Percentiles rank a stretch among this genome's conserved stretches.
phyloP scores from a whole-genome alignment of 2,113 vertebrate genomes.

The Panurus biarmicus region DNA sequence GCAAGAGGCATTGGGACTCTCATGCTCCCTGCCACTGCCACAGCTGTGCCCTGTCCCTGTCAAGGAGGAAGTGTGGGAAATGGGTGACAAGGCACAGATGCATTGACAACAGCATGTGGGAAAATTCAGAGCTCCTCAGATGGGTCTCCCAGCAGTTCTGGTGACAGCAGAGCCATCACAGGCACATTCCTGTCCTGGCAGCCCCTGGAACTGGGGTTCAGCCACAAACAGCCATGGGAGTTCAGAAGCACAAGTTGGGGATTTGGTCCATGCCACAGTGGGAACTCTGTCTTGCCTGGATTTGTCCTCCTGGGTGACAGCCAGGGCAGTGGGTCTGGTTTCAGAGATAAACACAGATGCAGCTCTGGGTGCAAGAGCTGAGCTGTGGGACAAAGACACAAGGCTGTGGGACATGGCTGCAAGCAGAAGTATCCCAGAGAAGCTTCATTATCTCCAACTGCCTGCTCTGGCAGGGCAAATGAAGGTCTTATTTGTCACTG shows the following conservation, averaged over 20 bases:
- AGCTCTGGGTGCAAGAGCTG: not conserved
- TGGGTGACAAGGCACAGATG: not conserved
- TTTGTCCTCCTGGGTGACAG: not conserved
- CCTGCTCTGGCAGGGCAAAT: not conserved
- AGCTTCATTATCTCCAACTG: not conserved
- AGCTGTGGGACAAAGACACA: not conserved
- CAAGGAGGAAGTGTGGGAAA: not conserved
- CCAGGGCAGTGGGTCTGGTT: not conserved
- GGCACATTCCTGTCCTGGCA: not conserved
- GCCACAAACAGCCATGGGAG: accelerated
- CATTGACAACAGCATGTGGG: not conserved
- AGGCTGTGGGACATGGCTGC: accelerated
- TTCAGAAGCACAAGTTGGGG: not conserved
- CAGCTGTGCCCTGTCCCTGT: not conserved
- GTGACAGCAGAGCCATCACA: not conserved
- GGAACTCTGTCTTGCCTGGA: accelerated
- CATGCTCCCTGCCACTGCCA: accelerated
- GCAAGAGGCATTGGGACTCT: not conserved
- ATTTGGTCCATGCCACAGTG: accelerated
- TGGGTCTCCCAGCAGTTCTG: not conserved
- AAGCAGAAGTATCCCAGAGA: not conserved
- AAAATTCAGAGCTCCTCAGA: not conserved
- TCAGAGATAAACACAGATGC: not conserved
- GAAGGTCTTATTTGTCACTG: accelerated
- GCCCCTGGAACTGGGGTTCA: accelerated